Evolutionary conservation across 1,140 invertebrate genomes (phyloP), one percentile per base, ranked within the genome.

Genomic region (Drosophila seguyi): DNA sequence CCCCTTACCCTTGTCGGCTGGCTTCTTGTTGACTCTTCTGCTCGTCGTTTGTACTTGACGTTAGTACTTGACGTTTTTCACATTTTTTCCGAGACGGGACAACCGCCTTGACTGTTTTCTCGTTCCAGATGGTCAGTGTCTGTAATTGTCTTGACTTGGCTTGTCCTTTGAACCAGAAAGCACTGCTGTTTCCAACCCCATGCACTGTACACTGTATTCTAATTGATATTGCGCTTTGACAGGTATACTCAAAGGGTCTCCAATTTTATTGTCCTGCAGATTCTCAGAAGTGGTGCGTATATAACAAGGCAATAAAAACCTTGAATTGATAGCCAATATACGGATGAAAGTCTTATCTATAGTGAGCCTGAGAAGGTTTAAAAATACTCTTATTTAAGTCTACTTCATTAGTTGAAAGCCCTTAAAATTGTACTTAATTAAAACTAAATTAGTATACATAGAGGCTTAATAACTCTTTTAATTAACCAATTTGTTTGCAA

Each of bases 21-120:
- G 50, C 47, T 56, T 57, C 57, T 52, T 75, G 29, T 57, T 41
- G 44, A 57, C 31, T 50, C 50, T 50, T 55, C 58, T 56, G 60
- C 47, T 42, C 38, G n/a, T 29, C 27, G 42, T 52, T 75, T 77
- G 74, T 42, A 60, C 62, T 60, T 77, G 74, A 77, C 74, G 11
- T 68, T 77, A n/a, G 74, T 42, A 60, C 62, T 60, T 77, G 74
- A 77, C 74, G 11, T 68, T 77, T 58, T 76, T 63, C 52, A 45
- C 52, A 65, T 36, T 45, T 53, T 53, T 45, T 16, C 20, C 18
- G 16, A 20, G n/a, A 1, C 22, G 34, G 16, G 25, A 14, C 34
- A 36, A 63, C 38, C 16, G 41, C 16, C 29, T 50, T 29, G 39
- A n/a, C 18, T 38, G 25, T 6, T 71, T 71, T 13, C 65, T 31